A percentile compares a stretch with the other conserved stretches of the same genome.
These are phyloP conservation scores for Calyptomena viridis DNA, from an alignment of 2,113 vertebrate genomes.

Conservation along the genomic window DNA sequence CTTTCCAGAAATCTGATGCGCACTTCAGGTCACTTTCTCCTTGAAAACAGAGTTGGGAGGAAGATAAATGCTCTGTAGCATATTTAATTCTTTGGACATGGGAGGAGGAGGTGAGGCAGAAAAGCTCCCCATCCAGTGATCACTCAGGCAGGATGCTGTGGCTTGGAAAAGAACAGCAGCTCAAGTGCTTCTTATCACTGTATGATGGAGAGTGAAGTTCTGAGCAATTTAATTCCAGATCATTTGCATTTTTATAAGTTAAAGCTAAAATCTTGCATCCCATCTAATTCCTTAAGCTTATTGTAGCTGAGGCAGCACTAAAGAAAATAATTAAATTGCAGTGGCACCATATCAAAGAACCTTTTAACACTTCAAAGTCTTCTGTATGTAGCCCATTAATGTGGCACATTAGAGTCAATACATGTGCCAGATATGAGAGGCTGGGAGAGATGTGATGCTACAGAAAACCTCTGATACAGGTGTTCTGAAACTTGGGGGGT, in stretches of 20 bases:
- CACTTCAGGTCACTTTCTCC: background rate
- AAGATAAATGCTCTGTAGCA: background rate
- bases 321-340: conserved; percentile 27
- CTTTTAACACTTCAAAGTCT: background rate
- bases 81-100: background rate
- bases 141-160: background rate
- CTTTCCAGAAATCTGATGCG: background rate
- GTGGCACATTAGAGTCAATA: background rate
- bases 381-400: background rate
- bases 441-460: background rate
- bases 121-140: background rate
- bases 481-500: background rate
- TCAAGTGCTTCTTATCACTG: background rate
- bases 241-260: conserved; percentile 28
- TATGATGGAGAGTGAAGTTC: background rate
- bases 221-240: conserved; percentile 27
- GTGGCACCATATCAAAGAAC: background rate
- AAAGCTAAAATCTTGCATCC: conserved; percentile 13
- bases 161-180: background rate
- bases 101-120: background rate
- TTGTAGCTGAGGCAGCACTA: background rate
- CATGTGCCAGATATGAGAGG: background rate
- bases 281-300: conserved; percentile 11
- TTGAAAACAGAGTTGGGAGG: background rate
- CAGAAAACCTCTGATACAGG: background rate